These are phyloP conservation scores for Zosterops pallidus DNA, from an alignment of 2,113 vertebrate genomes.

Conservation along the genomic window DNA sequence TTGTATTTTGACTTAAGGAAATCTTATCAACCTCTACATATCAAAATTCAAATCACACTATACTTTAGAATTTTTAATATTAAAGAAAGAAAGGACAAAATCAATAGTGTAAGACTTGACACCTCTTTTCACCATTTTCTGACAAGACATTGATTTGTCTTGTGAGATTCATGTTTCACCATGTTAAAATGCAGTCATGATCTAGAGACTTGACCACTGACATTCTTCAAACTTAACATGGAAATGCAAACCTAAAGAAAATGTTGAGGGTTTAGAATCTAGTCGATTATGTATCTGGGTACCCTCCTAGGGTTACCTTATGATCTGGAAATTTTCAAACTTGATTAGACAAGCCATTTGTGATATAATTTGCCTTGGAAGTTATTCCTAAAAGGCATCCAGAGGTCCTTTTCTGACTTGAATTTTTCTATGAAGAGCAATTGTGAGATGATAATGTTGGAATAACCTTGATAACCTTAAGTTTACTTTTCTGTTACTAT, in stretches of 20 bases:
- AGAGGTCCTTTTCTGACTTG: not conserved
- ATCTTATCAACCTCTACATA: not conserved
- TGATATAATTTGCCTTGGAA: not conserved
- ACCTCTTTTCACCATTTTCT: not conserved
- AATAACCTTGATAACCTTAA: not conserved
- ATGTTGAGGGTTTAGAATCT: not conserved
- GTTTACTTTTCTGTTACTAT: not conserved
- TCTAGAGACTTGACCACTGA: not conserved
- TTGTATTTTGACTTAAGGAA: not conserved
- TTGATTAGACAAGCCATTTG: not conserved
- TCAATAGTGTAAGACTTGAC: not conserved
- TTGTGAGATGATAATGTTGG: not conserved
- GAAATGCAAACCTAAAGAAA: not conserved
- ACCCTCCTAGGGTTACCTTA: not conserved
- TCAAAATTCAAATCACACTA: not conserved
- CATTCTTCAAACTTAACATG: not conserved
- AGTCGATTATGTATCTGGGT: not conserved
- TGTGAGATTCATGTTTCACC: not conserved
- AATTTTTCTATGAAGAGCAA: not conserved
- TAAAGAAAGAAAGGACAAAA: not conserved
- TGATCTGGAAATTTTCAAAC: not conserved
- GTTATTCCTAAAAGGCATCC: not conserved
- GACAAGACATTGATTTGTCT: not conserved
- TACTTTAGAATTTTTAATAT: not conserved
- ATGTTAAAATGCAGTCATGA: not conserved